Conservation (phyloP, 2,797 vertebrate genomes). For the Masticophis lateralis region DNA sequence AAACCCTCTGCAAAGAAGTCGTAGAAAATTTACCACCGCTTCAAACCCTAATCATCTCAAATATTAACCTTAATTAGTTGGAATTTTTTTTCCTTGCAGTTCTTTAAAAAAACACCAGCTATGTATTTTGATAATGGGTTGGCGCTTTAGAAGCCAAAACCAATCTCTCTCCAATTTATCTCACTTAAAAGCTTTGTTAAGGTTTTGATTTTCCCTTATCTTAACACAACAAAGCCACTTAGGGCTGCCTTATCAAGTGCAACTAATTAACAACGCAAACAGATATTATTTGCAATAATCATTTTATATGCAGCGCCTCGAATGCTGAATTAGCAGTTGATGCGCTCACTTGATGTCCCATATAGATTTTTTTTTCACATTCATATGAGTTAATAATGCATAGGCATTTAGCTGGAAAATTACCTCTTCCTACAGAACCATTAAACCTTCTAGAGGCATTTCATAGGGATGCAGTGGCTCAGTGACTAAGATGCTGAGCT, state of each 20-base stretch:
- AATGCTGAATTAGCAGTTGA: slow-evolving; percentile 61
- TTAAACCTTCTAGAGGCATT: slow-evolving; percentile 52
- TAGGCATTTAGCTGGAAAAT: slow-evolving; percentile 66
- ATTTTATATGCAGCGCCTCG: slow-evolving; percentile 48
- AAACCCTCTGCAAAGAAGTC: too few relatives aligned
- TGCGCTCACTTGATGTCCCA: slow-evolving; percentile 35
- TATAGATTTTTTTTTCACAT: slow-evolving; percentile 38
- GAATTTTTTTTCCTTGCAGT: background rate
- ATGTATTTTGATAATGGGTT: background rate
- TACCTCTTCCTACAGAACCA: slow-evolving; percentile 51
- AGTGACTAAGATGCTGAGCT: too few relatives aligned
- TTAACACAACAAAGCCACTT: slow-evolving; percentile 46
- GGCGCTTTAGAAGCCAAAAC: background rate
- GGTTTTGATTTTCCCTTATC: slow-evolving; percentile 46
- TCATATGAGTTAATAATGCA: slow-evolving; percentile 57
- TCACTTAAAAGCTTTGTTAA: slow-evolving; percentile 35
- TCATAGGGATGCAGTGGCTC: background rate
- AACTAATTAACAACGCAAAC: slow-evolving; percentile 61
- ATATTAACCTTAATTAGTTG: too few relatives aligned
- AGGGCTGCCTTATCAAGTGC: slow-evolving; percentile 55
- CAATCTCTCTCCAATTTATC: slow-evolving; percentile 22
- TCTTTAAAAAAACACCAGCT: background rate
- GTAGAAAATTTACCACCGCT: too few relatives aligned
- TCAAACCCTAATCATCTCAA: too few relatives aligned
- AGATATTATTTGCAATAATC: slow-evolving; percentile 63